These are phyloP conservation scores for Noctua comes DNA, from an alignment of 2,888 invertebrate genomes.

Conservation along the genomic window DNA sequence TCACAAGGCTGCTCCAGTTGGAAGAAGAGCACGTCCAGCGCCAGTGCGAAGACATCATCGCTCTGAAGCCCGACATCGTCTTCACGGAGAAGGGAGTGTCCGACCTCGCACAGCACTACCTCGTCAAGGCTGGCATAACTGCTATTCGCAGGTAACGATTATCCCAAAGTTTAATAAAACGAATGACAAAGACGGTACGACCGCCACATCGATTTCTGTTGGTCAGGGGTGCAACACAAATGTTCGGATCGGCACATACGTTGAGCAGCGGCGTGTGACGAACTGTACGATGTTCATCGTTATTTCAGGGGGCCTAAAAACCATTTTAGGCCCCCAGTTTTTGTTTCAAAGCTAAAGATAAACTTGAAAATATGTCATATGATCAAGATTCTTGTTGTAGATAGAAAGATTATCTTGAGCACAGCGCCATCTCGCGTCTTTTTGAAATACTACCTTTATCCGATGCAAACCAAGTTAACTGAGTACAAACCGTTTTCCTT, in stretches of 20 bases:
- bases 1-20: slow-evolving; percentile 97
- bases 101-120: slow-evolving; percentile 97
- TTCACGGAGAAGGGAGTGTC: slow-evolving; percentile 99
- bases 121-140: slow-evolving; percentile 95
- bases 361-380: background rate
- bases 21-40: slow-evolving; percentile 98
- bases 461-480: background rate
- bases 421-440: slow-evolving; percentile 34
- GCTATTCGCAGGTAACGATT: slow-evolving; percentile 91
- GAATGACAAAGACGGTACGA: background rate
- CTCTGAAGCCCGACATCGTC: slow-evolving; percentile 98
- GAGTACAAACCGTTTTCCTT: background rate
- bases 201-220: background rate
- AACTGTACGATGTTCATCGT: background rate
- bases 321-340: no score
- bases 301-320: no score
- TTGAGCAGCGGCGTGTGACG: background rate
- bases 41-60: slow-evolving; percentile 98
- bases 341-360: background rate
- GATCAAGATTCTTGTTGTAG: background rate
- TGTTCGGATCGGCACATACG: background rate
- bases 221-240: background rate
- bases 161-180: background rate
- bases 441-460: background rate
- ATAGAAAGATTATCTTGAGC: background rate